Percentiles rank a stretch among this genome's conserved stretches.
Conservation (phyloP, 35 echinoderm and acorn worm species). For the Strongylocentrotus purpuratus region DNA sequence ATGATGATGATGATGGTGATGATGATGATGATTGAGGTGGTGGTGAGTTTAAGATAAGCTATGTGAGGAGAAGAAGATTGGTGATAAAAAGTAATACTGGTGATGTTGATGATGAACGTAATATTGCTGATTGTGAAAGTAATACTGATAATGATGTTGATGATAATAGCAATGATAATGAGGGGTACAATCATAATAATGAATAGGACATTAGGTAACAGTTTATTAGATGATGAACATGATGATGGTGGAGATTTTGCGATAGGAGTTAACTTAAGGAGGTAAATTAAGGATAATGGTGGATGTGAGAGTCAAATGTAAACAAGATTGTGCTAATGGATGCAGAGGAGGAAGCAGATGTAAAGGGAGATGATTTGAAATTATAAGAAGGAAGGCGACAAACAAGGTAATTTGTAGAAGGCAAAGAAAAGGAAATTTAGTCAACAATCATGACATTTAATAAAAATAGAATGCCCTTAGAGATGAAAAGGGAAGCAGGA, state of each 20-base stretch:
- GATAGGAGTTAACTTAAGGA: too few relatives aligned
- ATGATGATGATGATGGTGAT: conserved; percentile 44
- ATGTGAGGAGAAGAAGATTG: too few relatives aligned
- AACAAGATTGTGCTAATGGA: not conserved
- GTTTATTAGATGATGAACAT: too few relatives aligned
- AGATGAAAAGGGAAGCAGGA: not conserved
- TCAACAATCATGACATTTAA: not conserved
- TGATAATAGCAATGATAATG: conserved; percentile 30
- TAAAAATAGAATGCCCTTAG: not conserved
- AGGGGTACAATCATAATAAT: not conserved
- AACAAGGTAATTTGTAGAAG: not conserved
- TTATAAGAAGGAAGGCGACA: not conserved
- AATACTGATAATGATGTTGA: too few relatives aligned
- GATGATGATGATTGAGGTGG: conserved; percentile 44
- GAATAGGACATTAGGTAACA: too few relatives aligned
- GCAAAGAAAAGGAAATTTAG: not conserved
- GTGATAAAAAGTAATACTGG: too few relatives aligned
- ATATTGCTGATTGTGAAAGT: too few relatives aligned
- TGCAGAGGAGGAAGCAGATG: not conserved
- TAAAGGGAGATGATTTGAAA: not conserved
- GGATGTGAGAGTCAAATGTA: too few relatives aligned
- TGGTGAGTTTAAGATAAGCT: too few relatives aligned
- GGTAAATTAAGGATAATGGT: too few relatives aligned
- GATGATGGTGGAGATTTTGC: too few relatives aligned
- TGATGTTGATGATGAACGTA: too few relatives aligned